Conservation (phyloP, 2,113 vertebrate genomes). For the Dolichotis patagonum region DNA sequence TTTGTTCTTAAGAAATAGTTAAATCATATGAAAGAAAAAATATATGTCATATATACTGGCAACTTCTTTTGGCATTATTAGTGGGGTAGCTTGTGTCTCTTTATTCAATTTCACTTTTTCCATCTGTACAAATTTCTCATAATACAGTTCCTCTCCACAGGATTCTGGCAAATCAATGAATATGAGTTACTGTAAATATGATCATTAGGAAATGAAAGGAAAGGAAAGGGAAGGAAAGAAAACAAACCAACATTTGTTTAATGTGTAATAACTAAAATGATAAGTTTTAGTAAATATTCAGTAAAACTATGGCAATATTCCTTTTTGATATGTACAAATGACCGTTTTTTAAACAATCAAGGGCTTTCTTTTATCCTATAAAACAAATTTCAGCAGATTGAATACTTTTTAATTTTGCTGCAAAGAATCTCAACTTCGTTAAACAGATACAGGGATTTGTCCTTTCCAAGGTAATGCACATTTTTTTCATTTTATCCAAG, state of each 20-base stretch:
- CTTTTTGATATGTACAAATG: not conserved
- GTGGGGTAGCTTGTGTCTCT: not conserved
- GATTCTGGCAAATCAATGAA: slow-evolving; percentile 53
- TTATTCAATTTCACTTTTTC: slow-evolving; percentile 75
- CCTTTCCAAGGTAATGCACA: not conserved
- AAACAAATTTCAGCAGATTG: not conserved
- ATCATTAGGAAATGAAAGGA: not conserved
- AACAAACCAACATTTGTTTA: not conserved
- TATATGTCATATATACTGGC: not conserved
- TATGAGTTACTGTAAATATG: not conserved
- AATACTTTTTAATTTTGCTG: not conserved
- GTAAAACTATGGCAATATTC: not conserved
- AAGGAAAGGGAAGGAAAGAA: not conserved
- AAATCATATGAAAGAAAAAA: not conserved
- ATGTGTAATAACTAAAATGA: not conserved
- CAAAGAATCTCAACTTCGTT: not conserved
- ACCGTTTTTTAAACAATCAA: not conserved
- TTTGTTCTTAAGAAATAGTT: not conserved
- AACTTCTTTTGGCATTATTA: not conserved
- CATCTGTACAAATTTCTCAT: slow-evolving; percentile 74
- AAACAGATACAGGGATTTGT: not conserved
- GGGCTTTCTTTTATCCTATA: not conserved
- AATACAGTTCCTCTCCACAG: slow-evolving; percentile 55
- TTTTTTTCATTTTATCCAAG: slow-evolving; percentile 1
- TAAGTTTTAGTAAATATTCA: not conserved